These are phyloP conservation scores for Phyllopteryx taeniolatus DNA, from an alignment of 2,113 vertebrate genomes.

Conservation along the genomic window DNA sequence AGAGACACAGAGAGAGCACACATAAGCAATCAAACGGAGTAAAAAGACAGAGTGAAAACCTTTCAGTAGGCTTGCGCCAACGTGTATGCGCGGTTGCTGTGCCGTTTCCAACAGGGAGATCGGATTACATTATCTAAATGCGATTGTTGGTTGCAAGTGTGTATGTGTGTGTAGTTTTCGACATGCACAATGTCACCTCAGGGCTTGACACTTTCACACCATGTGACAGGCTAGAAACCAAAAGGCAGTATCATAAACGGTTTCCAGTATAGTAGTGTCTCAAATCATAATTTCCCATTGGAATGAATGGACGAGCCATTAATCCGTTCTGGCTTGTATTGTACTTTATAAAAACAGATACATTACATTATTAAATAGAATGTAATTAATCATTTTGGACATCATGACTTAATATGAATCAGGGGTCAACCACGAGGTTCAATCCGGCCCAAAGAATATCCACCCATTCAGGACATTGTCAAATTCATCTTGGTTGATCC, in stretches of 20 bases:
- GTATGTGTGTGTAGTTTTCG: no score
- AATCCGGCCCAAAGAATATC: no score
- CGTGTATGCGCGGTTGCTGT: constrained; percentile 24
- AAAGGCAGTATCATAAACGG: not conserved
- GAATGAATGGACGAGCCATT: not conserved
- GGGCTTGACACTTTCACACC: not conserved
- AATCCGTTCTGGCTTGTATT: not conserved
- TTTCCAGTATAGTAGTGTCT: not conserved
- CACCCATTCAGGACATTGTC: no score
- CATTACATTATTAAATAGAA: no score
- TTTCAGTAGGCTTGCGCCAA: constrained; percentile 39
- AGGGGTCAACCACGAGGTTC: no score
- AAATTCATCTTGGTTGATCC: no score
- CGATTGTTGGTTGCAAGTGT: not conserved
- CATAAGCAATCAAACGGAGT: constrained; percentile 3
- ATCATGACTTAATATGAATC: no score
- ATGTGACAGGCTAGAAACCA: not conserved
- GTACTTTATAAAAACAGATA: no score
- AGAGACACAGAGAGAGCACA: not conserved
- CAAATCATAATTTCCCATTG: not conserved
- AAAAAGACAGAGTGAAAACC: constrained; percentile 1
- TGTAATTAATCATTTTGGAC: no score
- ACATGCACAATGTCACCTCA: not conserved
- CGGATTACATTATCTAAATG: not conserved
- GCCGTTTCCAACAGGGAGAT: not conserved